Evolutionary conservation across 2,113 vertebrate genomes (phyloP).

Genomic region (Galeopterus variegatus): DNA sequence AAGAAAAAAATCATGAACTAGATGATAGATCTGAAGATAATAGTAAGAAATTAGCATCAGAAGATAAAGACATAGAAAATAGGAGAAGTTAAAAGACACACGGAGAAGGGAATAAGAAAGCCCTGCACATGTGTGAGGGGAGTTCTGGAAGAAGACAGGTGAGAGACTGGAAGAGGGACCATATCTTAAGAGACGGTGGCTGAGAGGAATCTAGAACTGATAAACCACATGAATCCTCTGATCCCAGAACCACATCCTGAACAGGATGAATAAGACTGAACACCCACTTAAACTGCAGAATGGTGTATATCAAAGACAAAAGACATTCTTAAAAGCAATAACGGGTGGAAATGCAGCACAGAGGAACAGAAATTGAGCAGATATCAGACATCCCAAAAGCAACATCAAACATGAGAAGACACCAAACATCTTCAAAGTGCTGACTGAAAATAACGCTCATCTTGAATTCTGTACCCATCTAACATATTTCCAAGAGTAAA

Average conservation of each 20-base stretch:
- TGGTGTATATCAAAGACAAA: background rate
- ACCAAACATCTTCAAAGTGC: background rate
- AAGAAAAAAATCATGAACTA: background rate
- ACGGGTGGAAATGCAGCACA: background rate
- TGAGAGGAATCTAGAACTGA: background rate
- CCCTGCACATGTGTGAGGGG: background rate
- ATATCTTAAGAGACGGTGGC: background rate
- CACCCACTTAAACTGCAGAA: background rate
- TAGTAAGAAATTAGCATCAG: background rate
- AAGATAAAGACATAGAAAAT: background rate
- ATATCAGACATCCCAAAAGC: background rate
- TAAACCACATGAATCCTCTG: background rate
- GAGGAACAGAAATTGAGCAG: background rate
- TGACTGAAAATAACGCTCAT: background rate
- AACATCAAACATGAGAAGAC: background rate
- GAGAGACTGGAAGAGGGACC: background rate
- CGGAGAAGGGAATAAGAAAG: background rate
- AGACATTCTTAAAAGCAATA: background rate
- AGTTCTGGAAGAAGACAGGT: background rate
- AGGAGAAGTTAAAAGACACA: background rate
- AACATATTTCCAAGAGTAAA: background rate
- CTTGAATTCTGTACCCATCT: background rate
- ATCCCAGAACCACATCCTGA: background rate
- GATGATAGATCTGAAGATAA: conserved; percentile 21
- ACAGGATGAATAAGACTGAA: background rate